Conservation (phyloP, 2,797 vertebrate species). For the Phoxinus dragarum region DNA sequence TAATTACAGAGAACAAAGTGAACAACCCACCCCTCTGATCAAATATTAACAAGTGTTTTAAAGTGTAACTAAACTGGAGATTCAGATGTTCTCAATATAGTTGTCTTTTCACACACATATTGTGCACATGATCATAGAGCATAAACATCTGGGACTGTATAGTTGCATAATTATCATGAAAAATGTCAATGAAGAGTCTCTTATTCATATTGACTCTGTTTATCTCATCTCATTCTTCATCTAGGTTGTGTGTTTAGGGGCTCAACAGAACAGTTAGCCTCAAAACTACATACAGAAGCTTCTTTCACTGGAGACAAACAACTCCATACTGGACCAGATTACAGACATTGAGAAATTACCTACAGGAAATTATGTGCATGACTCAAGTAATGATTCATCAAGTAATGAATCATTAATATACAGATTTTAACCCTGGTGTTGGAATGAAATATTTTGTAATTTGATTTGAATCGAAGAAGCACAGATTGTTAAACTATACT, state of each 20-base stretch:
- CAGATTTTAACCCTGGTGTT: not conserved
- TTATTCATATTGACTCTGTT: not conserved
- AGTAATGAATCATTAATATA: not conserved
- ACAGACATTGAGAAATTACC: conserved; percentile 38
- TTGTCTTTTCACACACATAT: too few relatives aligned
- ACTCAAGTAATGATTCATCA: too few relatives aligned
- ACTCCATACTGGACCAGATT: conserved; percentile 67
- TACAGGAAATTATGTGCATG: not conserved
- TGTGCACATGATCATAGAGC: too few relatives aligned
- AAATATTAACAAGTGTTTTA: not conserved
- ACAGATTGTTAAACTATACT: too few relatives aligned
- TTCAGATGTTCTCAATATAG: not conserved
- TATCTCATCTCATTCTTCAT: not conserved
- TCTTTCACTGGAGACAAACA: conserved; percentile 81
- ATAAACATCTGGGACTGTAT: too few relatives aligned
- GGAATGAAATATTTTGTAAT: too few relatives aligned
- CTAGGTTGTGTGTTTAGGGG: too few relatives aligned
- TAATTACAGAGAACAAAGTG: not conserved
- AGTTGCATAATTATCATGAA: not conserved
- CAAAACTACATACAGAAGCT: conserved; percentile 82
- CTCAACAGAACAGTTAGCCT: too few relatives aligned
- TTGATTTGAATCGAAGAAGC: too few relatives aligned
- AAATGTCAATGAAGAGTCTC: not conserved
- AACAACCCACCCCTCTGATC: not conserved
- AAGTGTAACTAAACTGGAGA: not conserved